Conservation (phyloP, 2,113 vertebrate species). For the Orthonyx spaldingii region DNA sequence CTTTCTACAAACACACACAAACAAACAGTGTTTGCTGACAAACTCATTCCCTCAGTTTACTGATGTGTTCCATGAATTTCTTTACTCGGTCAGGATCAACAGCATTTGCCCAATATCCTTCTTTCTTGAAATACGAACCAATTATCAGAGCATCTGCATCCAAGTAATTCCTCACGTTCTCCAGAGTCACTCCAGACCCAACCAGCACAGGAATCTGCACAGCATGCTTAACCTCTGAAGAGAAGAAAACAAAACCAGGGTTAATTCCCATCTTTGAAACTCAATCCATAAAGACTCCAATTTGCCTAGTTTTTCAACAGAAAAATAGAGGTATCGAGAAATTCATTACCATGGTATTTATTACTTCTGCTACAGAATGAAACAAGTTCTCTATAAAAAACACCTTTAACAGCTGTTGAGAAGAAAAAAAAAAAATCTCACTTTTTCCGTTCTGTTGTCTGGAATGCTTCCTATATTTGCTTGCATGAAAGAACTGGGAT, state of each 20-base stretch:
- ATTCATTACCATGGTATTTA: background rate
- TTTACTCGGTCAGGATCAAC: conserved; percentile 72
- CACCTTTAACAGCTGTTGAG: background rate
- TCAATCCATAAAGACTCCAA: background rate
- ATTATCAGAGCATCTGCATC: conserved; percentile 75
- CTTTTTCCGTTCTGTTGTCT: background rate
- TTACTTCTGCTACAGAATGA: background rate
- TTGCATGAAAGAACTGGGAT: background rate
- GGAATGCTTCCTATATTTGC: background rate
- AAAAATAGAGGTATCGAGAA: background rate
- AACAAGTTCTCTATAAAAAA: background rate
- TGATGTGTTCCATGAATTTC: conserved; percentile 78
- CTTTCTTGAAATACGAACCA: conserved; percentile 84
- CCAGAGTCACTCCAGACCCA: conserved; percentile 83
- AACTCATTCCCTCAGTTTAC: conserved; percentile 64
- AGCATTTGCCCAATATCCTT: conserved; percentile 78
- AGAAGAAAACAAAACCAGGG: background rate
- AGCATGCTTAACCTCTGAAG: conserved; percentile 71
- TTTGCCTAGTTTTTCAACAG: background rate
- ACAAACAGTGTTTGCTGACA: background rate
- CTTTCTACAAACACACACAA: background rate
- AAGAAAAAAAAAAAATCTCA: background rate
- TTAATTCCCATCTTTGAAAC: background rate
- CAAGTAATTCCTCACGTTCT: conserved; percentile 73
- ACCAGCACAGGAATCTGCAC: conserved; percentile 77